Base-by-base conservation (phyloP, 2,888 invertebrate genomes). In the Uropetala carovei region DNA sequence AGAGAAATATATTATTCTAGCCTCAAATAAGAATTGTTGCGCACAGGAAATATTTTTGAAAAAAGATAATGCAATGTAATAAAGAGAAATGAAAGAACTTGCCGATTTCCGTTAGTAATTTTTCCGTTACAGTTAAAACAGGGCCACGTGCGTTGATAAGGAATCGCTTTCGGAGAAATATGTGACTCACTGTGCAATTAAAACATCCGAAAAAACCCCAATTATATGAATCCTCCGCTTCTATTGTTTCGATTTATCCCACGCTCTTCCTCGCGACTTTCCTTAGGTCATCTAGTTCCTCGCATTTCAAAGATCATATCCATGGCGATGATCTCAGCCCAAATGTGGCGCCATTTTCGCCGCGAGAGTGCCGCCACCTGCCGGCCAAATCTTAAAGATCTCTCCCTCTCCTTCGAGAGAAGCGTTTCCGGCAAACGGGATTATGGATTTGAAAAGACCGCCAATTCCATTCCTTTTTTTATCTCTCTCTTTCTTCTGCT, bases 361-460 rank as follows among this genome's bases (percentile, higher is more conserved):
- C 11, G 43, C 43, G n/a, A n/a, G 60, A 43, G 18, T 64, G 18
- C 30, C 43, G 64, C 89, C 89, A 89, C 89, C 89, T 89, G 89
- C 30, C 64, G 18, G n/a, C 43, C 43, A 10, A 89, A 89, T 89
- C 64, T 60, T 4, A 11, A 43, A 64, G 43, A 89, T 89, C 43
- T 89, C 16, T n/a, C n/a, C 11, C 86, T 27, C 22, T 75, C 16
- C 57, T 14, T 60, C 89, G 43, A 30, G 59, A 64, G 59, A 22
- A n/a, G 43, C 30, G 64, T 89, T 89, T 89, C 89, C 89, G 89
- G 89, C 43, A n/a, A 89, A 89, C 89, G 68, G 89, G 64, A 89
- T n/a, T 43, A 9, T 43, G 83, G 43, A 43, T 75, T 75, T 27
- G 75, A 75, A 75, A 75, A 75, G 75, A 75, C 75, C 75, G 75